These are phyloP conservation scores for Epirrhoe alternata DNA, from an alignment of 2,888 invertebrate genomes.

Conservation along the genomic window DNA sequence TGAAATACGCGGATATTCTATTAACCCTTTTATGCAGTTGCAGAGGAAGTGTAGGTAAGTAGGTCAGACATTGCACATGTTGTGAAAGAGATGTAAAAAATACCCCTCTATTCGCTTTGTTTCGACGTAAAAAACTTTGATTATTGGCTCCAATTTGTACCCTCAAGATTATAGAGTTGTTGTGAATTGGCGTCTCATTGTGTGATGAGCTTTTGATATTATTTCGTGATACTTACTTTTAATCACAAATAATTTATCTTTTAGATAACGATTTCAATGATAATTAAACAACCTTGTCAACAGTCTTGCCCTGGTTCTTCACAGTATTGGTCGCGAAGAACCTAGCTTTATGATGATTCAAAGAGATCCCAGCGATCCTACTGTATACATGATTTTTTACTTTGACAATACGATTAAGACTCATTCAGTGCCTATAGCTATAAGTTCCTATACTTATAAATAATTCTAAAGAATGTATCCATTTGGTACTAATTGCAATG, in stretches of 20 bases:
- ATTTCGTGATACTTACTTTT: background rate
- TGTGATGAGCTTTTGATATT: background rate
- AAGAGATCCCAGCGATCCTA: too few species aligned
- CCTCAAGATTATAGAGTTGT: slow-evolving; percentile 53
- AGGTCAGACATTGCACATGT: slow-evolving; percentile 84
- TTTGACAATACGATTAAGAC: too few species aligned
- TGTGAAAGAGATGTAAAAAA: slow-evolving; percentile 82
- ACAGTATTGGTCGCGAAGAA: too few species aligned
- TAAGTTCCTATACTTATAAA: too few species aligned
- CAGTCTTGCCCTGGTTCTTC: too few species aligned
- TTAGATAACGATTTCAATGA: background rate
- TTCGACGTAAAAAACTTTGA: slow-evolving; percentile 74
- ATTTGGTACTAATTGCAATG: too few species aligned
- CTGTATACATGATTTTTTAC: too few species aligned
- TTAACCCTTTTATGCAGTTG: slow-evolving; percentile 79
- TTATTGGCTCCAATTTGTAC: slow-evolving; percentile 84
- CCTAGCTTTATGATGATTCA: too few species aligned
- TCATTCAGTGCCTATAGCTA: too few species aligned
- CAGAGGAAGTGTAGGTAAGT: slow-evolving; percentile 82
- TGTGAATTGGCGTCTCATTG: slow-evolving; percentile 53
- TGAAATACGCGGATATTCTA: slow-evolving; percentile 73
- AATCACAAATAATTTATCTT: background rate
- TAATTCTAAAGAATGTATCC: too few species aligned
- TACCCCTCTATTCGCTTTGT: slow-evolving; percentile 77
- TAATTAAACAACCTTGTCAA: too few species aligned